These are phyloP conservation scores for Synergus umbraculus DNA, from an alignment of 2,888 invertebrate species.

Conservation along the genomic window DNA sequence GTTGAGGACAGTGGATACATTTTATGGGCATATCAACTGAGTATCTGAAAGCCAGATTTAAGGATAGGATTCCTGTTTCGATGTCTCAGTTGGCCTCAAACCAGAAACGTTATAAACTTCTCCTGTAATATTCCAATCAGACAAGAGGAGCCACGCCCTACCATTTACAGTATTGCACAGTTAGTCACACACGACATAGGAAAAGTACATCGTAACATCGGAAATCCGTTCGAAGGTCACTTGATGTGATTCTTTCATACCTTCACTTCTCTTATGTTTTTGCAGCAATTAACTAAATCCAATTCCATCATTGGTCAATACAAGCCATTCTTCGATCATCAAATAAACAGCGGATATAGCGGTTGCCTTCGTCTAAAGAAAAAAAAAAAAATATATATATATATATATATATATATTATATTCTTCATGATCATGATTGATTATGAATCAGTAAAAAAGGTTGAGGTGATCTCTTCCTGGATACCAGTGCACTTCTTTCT, in stretches of 20 bases:
- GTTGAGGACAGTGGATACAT: not conserved
- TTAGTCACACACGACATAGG: not conserved
- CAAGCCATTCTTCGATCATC: not conserved
- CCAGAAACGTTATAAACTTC: conserved; percentile 46
- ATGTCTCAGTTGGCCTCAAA: conserved; percentile 16
- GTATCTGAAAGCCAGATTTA: not conserved
- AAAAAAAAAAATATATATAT: too few species aligned
- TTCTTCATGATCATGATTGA: not conserved
- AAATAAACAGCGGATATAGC: not conserved
- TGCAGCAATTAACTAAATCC: not conserved
- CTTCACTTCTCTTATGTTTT: too few species aligned
- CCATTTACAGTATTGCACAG: conserved; percentile 57
- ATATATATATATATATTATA: not conserved
- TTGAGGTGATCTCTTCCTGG: conserved; percentile 1
- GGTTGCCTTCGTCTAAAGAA: not conserved
- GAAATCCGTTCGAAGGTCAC: not conserved
- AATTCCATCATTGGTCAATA: not conserved
- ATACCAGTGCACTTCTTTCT: conserved; percentile 14
- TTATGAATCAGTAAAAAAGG: conserved; percentile 6
- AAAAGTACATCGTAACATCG: not conserved
- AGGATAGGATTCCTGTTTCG: conserved; percentile 41
- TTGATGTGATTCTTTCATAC: too few species aligned
- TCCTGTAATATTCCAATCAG: conserved; percentile 43
- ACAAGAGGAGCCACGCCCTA: conserved; percentile 61
- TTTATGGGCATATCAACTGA: conserved; percentile 15